A percentile compares a stretch with the other conserved stretches of the same genome.
phyloP scores from a whole-genome alignment of 2,113 vertebrate genomes.

The Ptilorrhoa leucosticta region DNA sequence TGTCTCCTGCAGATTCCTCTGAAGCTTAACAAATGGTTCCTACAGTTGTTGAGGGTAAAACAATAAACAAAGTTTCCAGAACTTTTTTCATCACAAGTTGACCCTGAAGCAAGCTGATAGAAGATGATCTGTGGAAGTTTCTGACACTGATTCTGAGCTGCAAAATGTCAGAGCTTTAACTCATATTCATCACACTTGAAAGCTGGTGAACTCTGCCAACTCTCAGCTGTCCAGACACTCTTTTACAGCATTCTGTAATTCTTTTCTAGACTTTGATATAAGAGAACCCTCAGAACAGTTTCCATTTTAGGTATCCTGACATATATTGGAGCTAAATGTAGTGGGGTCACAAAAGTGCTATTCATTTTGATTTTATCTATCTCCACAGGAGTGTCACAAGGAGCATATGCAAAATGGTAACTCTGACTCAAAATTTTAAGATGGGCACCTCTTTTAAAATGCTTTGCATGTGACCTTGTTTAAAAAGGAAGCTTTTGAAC shows the following conservation, averaged over 20 bases:
- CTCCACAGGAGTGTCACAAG: background rate
- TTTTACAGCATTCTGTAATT: background rate
- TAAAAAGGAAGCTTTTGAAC: background rate
- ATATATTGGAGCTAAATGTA: background rate
- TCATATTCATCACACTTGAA: background rate
- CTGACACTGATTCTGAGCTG: background rate
- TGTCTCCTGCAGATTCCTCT: background rate
- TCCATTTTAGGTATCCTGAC: background rate
- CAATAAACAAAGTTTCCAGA: background rate
- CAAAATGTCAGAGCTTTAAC: background rate
- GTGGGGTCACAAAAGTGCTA: accelerated
- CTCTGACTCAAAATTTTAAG: background rate
- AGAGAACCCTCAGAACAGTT: background rate
- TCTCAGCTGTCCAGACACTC: background rate
- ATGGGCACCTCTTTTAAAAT: background rate
- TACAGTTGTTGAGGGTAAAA: background rate
- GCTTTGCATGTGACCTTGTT: background rate
- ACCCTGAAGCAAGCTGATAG: background rate
- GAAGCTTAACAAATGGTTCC: background rate
- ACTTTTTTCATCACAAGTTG: background rate
- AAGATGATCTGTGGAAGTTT: background rate
- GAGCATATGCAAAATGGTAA: background rate
- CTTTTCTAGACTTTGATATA: background rate
- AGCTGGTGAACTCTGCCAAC: background rate
- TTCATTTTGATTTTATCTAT: background rate